Conservation (phyloP, 2,797 vertebrate species). For the Florisuga fusca region DNA sequence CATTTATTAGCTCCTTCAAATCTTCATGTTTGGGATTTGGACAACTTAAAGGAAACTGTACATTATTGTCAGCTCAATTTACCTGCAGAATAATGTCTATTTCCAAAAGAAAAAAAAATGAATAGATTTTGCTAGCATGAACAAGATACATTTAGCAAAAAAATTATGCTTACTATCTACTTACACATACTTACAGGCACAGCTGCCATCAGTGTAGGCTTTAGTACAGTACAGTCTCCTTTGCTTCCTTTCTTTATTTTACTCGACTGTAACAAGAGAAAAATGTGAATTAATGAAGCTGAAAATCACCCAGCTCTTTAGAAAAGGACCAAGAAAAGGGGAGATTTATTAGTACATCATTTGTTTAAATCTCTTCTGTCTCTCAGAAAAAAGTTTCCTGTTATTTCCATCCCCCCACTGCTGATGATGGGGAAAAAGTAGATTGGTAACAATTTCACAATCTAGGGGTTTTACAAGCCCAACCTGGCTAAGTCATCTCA, state of each 20-base stretch:
- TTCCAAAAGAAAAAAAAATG: not conserved
- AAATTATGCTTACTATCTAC: not conserved
- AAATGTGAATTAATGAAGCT: not conserved
- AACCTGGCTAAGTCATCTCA: not conserved
- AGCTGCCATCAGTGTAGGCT: constrained; percentile 94
- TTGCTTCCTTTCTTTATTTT: constrained; percentile 98
- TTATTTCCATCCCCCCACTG: not conserved
- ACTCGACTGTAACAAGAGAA: constrained; percentile 86
- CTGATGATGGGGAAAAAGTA: not conserved
- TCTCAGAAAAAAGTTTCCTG: not conserved
- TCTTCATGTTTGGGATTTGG: not conserved
- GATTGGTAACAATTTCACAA: not conserved
- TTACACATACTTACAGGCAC: constrained; percentile 88
- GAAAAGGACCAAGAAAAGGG: not conserved
- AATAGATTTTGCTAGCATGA: not conserved
- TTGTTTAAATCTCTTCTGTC: not conserved
- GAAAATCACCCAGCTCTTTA: constrained; percentile 1
- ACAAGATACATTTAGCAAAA: not conserved
- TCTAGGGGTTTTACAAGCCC: not conserved
- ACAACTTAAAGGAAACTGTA: not conserved
- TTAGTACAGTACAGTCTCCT: constrained; percentile 91
- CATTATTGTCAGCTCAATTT: not conserved
- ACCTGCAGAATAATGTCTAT: not conserved
- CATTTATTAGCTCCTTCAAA: not conserved
- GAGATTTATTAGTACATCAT: not conserved